Percentiles rank a stretch among this genome's conserved stretches.
phyloP scores from a whole-genome alignment of 2,797 vertebrate species.

The Merluccius polli region DNA sequence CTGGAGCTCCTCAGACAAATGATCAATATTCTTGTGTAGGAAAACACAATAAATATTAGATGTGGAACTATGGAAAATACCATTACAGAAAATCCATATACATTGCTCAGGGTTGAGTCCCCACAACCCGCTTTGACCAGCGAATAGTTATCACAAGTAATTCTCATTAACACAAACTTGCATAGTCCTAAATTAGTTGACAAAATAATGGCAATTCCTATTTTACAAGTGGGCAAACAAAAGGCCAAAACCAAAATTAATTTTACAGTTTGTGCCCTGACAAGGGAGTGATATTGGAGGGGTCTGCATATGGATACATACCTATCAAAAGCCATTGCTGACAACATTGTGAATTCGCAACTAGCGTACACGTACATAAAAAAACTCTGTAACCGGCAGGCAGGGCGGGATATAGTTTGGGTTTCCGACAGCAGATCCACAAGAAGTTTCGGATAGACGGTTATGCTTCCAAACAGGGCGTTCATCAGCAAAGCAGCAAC shows the following conservation, averaged over 20 bases:
- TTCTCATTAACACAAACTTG: not conserved
- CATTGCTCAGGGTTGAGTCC: not conserved
- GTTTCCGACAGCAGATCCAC: conserved; percentile 22
- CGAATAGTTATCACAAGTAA: conserved; percentile 3
- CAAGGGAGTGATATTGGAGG: conserved; percentile 15
- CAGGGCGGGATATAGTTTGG: conserved; percentile 11
- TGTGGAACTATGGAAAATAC: conserved; percentile 17
- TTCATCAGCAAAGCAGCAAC: conserved; percentile 26
- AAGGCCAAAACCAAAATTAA: conserved; percentile 20
- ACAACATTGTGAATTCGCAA: conserved; percentile 26
- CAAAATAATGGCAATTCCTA: not conserved
- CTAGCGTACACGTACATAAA: conserved; percentile 20
- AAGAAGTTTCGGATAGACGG: conserved; percentile 32
- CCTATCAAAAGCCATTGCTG: conserved; percentile 32
- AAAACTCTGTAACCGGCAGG: conserved; percentile 23
- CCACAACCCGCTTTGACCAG: not conserved
- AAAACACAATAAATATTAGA: conserved; percentile 26
- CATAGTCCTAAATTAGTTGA: not conserved
- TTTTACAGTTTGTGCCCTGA: conserved; percentile 22
- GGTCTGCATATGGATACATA: conserved; percentile 31
- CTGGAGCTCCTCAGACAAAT: conserved; percentile 27
- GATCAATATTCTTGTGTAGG: conserved; percentile 25
- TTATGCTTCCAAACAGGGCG: conserved; percentile 16
- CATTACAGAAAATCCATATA: conserved; percentile 5
- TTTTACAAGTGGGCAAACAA: conserved; percentile 25